A percentile compares a stretch with the other conserved stretches of the same genome.
phyloP scores from a whole-genome alignment of 2,797 vertebrate species.

The Bradypodion ventrale region DNA sequence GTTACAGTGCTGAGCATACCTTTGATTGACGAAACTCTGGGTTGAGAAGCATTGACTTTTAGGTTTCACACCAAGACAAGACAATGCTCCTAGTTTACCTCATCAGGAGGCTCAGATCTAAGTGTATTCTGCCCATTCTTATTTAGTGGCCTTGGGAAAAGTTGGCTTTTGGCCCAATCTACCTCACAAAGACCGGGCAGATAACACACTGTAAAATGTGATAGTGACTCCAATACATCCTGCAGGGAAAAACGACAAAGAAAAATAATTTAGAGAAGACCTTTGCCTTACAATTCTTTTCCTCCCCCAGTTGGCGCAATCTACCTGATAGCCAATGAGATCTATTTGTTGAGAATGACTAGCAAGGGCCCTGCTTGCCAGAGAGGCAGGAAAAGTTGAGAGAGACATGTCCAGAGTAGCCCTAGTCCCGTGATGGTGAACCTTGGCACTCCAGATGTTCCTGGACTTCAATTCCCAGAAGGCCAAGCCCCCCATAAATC shows the following conservation, averaged over 20 bases:
- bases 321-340: not conserved
- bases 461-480: too few species aligned
- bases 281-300: not conserved
- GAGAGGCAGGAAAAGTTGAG: not conserved
- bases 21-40: too few species aligned
- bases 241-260: not conserved
- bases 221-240: not conserved
- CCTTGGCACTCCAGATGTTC: too few species aligned
- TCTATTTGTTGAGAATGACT: not conserved
- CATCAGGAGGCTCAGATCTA: too few species aligned
- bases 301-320: not conserved
- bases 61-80: too few species aligned
- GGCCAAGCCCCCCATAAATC: too few species aligned
- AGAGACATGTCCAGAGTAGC: too few species aligned
- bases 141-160: not conserved
- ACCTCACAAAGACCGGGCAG: not conserved
- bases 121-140: not conserved
- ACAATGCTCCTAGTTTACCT: slow-evolving; percentile 18
- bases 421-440: too few species aligned
- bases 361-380: not conserved
- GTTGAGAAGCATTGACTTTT: too few species aligned
- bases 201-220: slow-evolving; percentile 1
- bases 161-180: not conserved
- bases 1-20: too few species aligned
- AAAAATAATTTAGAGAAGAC: not conserved